phyloP scores from a whole-genome alignment of 2,797 vertebrate genomes.

The Amblyopsis hoosieri region DNA sequence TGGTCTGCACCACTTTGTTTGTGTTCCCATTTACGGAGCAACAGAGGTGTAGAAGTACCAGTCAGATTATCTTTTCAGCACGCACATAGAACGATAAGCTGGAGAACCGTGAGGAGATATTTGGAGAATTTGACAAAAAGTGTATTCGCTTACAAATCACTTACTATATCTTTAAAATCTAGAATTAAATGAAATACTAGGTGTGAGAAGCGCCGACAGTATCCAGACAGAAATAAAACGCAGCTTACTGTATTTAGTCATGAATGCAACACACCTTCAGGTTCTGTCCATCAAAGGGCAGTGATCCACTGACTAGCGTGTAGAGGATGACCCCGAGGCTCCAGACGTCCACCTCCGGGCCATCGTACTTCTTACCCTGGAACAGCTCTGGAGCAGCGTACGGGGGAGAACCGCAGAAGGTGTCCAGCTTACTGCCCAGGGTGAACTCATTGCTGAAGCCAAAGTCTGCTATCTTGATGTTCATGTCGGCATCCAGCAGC shows the following conservation, averaged over 20 bases:
- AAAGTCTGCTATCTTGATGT: constrained; percentile 99
- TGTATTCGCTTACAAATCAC: no score
- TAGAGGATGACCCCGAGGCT: constrained; percentile 98
- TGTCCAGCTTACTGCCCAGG: constrained; percentile 96
- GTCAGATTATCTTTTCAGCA: no score
- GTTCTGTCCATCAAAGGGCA: constrained; percentile 97
- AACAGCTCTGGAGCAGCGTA: constrained; percentile 98
- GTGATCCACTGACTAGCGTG: constrained; percentile 96
- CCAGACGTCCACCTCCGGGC: constrained; percentile 98
- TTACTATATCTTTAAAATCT: no score
- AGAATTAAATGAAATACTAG: no score
- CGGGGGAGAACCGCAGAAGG: constrained; percentile 96
- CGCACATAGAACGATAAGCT: no score
- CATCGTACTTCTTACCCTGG: constrained; percentile 98
- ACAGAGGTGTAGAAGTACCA: no score
- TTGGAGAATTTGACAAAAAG: no score
- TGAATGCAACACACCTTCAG: constrained; percentile 83
- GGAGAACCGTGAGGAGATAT: no score
- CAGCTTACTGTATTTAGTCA: neutral
- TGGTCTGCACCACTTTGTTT: no score
- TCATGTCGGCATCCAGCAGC: constrained; percentile 97
- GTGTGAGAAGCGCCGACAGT: no score
- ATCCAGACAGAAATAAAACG: no score
- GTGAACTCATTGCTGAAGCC: constrained; percentile 99
- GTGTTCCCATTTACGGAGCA: no score